Conservation (phyloP, 1,140 invertebrate species). For the Drosophila oshimai region DNA sequence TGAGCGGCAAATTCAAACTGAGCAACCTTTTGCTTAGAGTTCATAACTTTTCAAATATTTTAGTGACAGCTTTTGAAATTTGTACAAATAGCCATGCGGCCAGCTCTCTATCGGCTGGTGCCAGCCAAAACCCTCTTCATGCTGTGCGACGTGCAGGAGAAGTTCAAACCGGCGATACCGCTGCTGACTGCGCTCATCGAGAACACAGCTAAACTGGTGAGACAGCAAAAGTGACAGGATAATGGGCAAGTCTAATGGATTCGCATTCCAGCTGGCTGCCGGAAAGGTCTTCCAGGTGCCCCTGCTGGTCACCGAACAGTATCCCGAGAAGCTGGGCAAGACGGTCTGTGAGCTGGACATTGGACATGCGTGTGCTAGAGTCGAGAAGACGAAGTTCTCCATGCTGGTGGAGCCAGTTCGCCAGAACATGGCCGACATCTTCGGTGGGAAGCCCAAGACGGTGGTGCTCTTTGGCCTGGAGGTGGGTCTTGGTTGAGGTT, state of each 20-base stretch:
- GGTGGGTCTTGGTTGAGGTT: conserved; percentile 71
- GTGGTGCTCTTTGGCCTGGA: conserved; percentile 94
- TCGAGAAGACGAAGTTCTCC: conserved; percentile 92
- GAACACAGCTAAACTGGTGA: conserved; percentile 90
- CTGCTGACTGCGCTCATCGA: conserved; percentile 88
- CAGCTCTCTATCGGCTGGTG: conserved; percentile 34
- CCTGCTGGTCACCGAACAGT: conserved; percentile 92
- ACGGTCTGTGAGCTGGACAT: conserved; percentile 91
- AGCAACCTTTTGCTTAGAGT: neutral
- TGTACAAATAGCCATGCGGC: neutral
- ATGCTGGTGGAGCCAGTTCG: conserved; percentile 90
- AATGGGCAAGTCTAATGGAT: conserved; percentile 13
- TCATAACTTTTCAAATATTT: neutral
- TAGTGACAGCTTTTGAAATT: neutral
- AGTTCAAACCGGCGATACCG: conserved; percentile 88
- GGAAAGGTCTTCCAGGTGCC: conserved; percentile 91
- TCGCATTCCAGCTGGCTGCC: conserved; percentile 85
- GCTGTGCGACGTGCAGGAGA: conserved; percentile 94
- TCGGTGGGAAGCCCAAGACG: conserved; percentile 84
- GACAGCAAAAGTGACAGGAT: conserved; percentile 42
- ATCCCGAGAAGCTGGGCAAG: conserved; percentile 89
- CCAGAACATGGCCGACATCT: conserved; percentile 83
- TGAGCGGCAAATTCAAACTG: conserved; percentile 1
- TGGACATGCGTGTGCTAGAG: conserved; percentile 85
- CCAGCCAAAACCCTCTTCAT: conserved; percentile 87